Base-by-base conservation (phyloP, 1,140 invertebrate genomes). In the Drosophila ohnishii region DNA sequence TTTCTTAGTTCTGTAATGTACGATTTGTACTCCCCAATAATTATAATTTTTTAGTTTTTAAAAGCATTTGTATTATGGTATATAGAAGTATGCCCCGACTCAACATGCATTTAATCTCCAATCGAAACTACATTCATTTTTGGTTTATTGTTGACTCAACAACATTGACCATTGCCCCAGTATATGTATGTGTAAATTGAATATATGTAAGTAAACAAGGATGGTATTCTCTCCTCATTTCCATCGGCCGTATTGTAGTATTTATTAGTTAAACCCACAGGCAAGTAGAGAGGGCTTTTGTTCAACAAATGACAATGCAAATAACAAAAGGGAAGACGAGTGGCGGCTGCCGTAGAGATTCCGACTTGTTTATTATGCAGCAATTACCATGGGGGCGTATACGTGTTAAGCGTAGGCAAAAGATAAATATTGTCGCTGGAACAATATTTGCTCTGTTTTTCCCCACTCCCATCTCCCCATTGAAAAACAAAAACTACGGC, bases 371-470 rank as follows among this genome's bases (percentile, higher is more conserved):
- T 82, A 82, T 85, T 85, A 85, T 85, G 76, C 83, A 82, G 83
- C 85, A 80, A 85, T 85, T 85, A 85, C 75, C 82, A 85, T 85
- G 82, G 82, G 82, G 82, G 82, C 82, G 82, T 82, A 87, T 85
- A 85, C 82, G 82, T 85, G 82, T 85, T 85, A 87, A 85, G 79
- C 84, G 72, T 71, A 71, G 66, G 81, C 78, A 79, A 53, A 72
- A 50, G 82, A 81, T 75, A 85, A 85, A 85, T 81, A 85, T 83
- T 83, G 76, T 75, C 72, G 64, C 78, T 70, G 48, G 47, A 56
- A 85, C 78, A 81, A 85, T 77, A 85, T 86, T 85, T 81, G 55
- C 75, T 62, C 73, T 63, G 64, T 39, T 39, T 28, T 22, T 11
- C 30, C 25, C 59, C 72, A 19, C 35, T 44, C 19, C 16, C 37